A percentile compares a stretch with the other conserved stretches of the same genome.
Conservation (phyloP, 2,797 vertebrate genomes). For the Leuciscus waleckii region DNA sequence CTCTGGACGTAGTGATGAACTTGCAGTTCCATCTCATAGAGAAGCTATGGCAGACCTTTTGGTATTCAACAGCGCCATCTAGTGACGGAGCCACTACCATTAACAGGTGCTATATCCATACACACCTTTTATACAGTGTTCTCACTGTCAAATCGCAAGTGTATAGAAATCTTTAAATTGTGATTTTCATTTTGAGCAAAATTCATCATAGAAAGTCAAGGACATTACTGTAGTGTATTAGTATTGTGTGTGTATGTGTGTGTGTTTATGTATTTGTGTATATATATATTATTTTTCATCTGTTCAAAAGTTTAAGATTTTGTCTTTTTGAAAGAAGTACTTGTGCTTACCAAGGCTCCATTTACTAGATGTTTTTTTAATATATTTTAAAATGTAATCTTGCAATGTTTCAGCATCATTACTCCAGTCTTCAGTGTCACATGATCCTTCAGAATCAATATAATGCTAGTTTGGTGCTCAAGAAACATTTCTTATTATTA, state of each 20-base stretch:
- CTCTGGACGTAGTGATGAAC: conserved; percentile 94
- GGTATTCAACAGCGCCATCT: conserved; percentile 89
- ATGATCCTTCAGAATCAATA: neutral
- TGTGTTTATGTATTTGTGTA: accelerated
- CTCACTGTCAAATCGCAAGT: no score
- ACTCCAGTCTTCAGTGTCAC: neutral
- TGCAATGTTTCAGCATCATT: neutral
- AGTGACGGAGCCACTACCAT: conserved; percentile 81
- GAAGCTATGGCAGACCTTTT: conserved; percentile 98
- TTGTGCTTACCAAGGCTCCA: neutral
- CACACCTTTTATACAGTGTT: neutral
- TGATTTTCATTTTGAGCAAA: no score
- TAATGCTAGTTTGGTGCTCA: neutral
- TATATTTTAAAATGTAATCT: neutral
- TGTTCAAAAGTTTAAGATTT: no score
- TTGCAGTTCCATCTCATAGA: conserved; percentile 97
- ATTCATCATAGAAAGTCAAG: no score
- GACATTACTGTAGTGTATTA: no score
- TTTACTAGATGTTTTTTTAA: neutral
- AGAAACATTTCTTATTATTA: neutral
- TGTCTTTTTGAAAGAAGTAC: neutral
- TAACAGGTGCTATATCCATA: conserved; percentile 78
- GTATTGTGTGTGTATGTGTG: no score
- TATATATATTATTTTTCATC: neutral
- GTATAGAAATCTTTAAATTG: no score